Evolutionary conservation across 2,113 vertebrate species (phyloP).

Genomic region (Microcebus jonahi): DNA sequence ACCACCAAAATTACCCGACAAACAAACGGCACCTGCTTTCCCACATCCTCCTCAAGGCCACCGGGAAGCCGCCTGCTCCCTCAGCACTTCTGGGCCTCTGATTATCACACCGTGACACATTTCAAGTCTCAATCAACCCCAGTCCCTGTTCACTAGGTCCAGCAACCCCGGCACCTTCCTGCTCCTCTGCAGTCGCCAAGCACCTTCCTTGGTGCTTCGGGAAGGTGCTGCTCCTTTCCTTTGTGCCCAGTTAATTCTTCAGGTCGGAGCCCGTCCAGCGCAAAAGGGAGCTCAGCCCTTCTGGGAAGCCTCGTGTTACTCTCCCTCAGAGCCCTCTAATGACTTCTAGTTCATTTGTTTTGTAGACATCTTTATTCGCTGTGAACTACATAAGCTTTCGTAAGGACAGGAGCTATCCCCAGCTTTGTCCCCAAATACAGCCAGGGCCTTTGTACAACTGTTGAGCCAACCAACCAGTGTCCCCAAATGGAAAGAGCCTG

Average conservation of each 20-base stretch:
- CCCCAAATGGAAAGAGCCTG: neutral
- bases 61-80: neutral
- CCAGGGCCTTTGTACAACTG: neutral
- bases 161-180: neutral
- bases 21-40: neutral
- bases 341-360: too few relatives aligned
- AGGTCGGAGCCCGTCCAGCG: neutral
- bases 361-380: too few relatives aligned
- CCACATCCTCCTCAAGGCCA: neutral
- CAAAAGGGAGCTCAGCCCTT: neutral
- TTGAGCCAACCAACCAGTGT: rapidly evolving
- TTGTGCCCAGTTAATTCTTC: neutral
- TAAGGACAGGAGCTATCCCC: too few relatives aligned
- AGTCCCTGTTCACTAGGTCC: neutral
- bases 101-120: rapidly evolving
- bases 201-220: neutral
- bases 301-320: rapidly evolving
- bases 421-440: rapidly evolving
- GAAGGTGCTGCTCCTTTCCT: rapidly evolving
- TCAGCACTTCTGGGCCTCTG: neutral
- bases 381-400: rapidly evolving
- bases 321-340: neutral
- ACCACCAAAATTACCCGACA: neutral
- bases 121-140: too few relatives aligned
- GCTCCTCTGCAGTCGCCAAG: neutral